A percentile compares a stretch with the other conserved stretches of the same genome.
Conservation (phyloP, 2,888 invertebrate genomes). For the Minunthozetes semirufus region DNA sequence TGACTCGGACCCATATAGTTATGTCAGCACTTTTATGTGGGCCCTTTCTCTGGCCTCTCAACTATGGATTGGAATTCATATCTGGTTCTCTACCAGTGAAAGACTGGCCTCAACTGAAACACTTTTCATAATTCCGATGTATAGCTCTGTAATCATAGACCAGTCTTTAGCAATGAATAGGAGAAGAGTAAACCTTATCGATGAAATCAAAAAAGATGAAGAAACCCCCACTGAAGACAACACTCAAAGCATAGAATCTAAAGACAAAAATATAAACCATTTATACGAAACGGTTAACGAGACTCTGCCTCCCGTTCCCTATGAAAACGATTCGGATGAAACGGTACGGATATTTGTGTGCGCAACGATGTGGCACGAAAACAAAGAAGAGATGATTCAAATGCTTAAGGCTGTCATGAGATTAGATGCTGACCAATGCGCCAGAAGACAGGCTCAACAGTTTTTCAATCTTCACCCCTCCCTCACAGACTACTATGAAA, state of each 20-base stretch:
- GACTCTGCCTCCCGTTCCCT: not conserved
- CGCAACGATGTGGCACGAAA: conserved; percentile 95
- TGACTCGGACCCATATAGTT: not conserved
- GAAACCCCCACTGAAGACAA: not conserved
- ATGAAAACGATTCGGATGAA: conserved; percentile 42
- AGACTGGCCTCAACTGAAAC: conserved; percentile 44
- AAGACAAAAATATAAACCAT: not conserved
- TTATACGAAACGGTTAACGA: conserved; percentile 8
- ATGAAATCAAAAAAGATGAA: not conserved
- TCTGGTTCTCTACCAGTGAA: conserved; percentile 36
- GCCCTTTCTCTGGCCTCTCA: conserved; percentile 16
- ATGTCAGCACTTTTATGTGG: conserved; percentile 27
- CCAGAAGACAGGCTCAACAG: conserved; percentile 71
- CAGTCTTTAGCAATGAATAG: conserved; percentile 43
- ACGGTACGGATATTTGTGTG: conserved; percentile 64
- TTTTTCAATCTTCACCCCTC: conserved; percentile 56
- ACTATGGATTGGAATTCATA: conserved; percentile 28
- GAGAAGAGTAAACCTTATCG: conserved; percentile 31
- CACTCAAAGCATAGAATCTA: no score
- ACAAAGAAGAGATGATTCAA: conserved; percentile 78
- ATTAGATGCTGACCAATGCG: conserved; percentile 83
- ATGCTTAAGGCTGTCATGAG: conserved; percentile 79
- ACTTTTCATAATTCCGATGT: conserved; percentile 52
- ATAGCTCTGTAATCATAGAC: conserved; percentile 44
- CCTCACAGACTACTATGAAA: conserved; percentile 81